Conservation (phyloP, 2,797 vertebrate genomes). For the Remorina albescens region DNA sequence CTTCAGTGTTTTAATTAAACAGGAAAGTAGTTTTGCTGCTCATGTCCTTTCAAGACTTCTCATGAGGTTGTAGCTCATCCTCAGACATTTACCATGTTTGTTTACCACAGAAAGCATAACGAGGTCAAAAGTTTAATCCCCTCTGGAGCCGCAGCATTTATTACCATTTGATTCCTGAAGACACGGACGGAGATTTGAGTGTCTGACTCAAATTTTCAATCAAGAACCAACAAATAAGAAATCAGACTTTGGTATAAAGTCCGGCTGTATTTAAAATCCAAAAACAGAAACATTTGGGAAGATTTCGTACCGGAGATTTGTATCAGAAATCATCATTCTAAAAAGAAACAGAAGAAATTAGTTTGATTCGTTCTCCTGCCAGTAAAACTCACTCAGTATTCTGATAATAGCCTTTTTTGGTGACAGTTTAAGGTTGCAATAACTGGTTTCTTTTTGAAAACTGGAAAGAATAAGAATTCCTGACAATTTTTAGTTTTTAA, state of each 20-base stretch:
- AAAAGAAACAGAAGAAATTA: no score
- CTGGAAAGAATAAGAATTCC: background rate
- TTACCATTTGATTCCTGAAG: background rate
- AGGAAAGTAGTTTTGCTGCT: slow-evolving; percentile 10
- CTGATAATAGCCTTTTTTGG: background rate
- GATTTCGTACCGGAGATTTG: no score
- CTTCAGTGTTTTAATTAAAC: slow-evolving; percentile 18
- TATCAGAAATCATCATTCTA: no score
- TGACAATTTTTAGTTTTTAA: no score
- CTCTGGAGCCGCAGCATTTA: background rate
- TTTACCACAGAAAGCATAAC: slow-evolving; percentile 8
- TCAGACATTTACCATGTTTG: background rate
- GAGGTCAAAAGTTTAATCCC: slow-evolving; percentile 49
- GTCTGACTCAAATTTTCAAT: no score
- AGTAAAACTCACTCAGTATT: background rate
- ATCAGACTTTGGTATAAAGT: background rate
- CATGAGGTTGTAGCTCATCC: slow-evolving; percentile 18
- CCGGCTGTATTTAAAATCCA: background rate
- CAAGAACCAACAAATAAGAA: background rate
- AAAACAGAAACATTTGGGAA: background rate
- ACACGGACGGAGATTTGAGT: background rate
- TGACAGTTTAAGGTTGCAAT: background rate
- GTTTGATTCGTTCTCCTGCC: background rate
- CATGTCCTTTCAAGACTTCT: slow-evolving; percentile 4
- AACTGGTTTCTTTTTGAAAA: background rate